Percentiles rank a stretch among this genome's conserved stretches.
phyloP scores from a whole-genome alignment of 2,888 invertebrate genomes.

The Brenthis ino region DNA sequence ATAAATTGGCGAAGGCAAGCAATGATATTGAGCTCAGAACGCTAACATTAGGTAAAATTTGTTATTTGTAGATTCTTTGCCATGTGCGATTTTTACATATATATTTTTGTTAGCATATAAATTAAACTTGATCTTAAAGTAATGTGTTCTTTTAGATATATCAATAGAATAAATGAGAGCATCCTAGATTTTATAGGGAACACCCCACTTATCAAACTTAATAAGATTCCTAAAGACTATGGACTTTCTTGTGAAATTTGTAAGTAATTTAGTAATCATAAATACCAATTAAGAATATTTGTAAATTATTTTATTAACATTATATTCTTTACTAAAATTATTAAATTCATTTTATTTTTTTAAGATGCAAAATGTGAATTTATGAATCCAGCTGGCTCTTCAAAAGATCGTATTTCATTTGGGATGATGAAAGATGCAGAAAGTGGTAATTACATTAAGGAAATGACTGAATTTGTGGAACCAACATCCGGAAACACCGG shows the following conservation, averaged over 20 bases:
- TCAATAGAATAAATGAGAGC: conserved; percentile 69
- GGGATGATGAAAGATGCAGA: conserved; percentile 97
- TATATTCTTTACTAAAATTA: background rate
- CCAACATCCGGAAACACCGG: conserved; percentile 94
- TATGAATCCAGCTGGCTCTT: conserved; percentile 96
- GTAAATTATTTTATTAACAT: background rate
- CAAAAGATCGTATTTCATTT: conserved; percentile 94
- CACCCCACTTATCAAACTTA: conserved; percentile 89
- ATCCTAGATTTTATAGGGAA: conserved; percentile 89
- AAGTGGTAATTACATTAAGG: conserved; percentile 88
- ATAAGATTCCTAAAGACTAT: conserved; percentile 87
- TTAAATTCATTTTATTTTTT: conserved; percentile 1
- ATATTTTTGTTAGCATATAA: too few relatives aligned
- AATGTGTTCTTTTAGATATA: conserved; percentile 24
- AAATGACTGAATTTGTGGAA: conserved; percentile 93
- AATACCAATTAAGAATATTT: too few relatives aligned
- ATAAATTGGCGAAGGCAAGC: too few relatives aligned
- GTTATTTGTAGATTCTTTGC: too few relatives aligned
- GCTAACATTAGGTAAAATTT: too few relatives aligned
- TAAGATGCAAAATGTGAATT: conserved; percentile 97
- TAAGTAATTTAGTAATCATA: conserved; percentile 75
- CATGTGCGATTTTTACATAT: too few relatives aligned
- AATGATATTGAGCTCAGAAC: too few relatives aligned
- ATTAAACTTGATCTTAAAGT: too few relatives aligned
- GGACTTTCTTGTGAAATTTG: conserved; percentile 92